These are phyloP conservation scores for Percina caprodes DNA, from an alignment of 2,113 vertebrate genomes.

Conservation along the genomic window DNA sequence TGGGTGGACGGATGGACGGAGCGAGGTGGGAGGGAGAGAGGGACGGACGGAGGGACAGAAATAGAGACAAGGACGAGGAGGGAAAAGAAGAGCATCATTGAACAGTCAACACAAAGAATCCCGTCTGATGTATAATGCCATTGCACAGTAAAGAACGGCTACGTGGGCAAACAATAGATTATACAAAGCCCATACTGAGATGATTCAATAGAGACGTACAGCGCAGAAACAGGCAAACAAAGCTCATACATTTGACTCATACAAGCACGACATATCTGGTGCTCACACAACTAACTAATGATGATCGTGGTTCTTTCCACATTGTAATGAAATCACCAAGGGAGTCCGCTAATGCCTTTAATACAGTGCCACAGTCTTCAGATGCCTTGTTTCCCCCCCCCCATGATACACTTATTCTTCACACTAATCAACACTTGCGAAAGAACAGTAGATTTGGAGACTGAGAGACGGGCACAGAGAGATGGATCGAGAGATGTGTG, in stretches of 20 bases:
- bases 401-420: conserved; percentile 64
- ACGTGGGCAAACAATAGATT: conserved; percentile 23
- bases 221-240: conserved; percentile 37
- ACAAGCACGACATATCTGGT: conserved; percentile 5
- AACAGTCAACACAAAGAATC: conserved; percentile 50
- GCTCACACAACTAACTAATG: conserved; percentile 21
- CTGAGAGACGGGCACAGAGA: conserved; percentile 47
- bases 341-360: conserved; percentile 39
- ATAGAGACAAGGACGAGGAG: conserved; percentile 60
- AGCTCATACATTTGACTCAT: conserved; percentile 17
- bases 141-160: conserved; percentile 22
- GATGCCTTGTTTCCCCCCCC: conserved; percentile 2
- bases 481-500: conserved; percentile 55
- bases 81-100: conserved; percentile 19
- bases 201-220: conserved; percentile 13
- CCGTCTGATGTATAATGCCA: conserved; percentile 3
- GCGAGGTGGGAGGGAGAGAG: conserved; percentile 28
- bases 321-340: conserved; percentile 44
- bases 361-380: conserved; percentile 26
- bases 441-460: conserved; percentile 42
- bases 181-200: conserved; percentile 16
- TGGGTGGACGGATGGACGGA: conserved; percentile 80
- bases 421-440: conserved; percentile 73
- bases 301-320: conserved; percentile 30
- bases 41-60: conserved; percentile 27